phyloP scores from a whole-genome alignment of 2,888 invertebrate genomes.

The Trilocha varians region DNA sequence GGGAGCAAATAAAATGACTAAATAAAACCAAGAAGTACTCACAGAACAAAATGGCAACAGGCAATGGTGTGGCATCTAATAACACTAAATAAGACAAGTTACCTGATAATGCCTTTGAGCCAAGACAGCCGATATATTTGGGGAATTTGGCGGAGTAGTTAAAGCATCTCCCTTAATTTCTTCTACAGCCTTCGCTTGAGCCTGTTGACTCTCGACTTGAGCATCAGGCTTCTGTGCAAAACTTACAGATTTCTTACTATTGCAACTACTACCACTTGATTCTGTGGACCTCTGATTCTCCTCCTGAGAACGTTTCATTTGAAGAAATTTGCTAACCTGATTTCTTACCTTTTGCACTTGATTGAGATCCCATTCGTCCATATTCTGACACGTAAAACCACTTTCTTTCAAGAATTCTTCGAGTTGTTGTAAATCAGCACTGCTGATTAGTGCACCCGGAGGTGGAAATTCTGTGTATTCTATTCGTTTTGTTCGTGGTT shows the following conservation, averaged over 20 bases:
- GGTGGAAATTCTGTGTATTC: constrained; percentile 67
- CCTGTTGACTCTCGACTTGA: constrained; percentile 47
- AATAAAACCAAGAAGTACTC: constrained; percentile 58
- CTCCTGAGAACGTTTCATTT: constrained; percentile 80
- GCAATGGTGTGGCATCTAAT: constrained; percentile 43
- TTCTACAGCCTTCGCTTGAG: constrained; percentile 65
- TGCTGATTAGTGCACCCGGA: constrained; percentile 68
- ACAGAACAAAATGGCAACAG: constrained; percentile 50
- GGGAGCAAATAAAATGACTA: constrained; percentile 22
- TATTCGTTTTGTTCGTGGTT: constrained; percentile 61
- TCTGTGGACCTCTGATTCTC: constrained; percentile 74
- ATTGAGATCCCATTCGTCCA: constrained; percentile 78
- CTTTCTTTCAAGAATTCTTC: constrained; percentile 82
- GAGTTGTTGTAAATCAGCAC: constrained; percentile 77
- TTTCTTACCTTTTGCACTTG: constrained; percentile 80
- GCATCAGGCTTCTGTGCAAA: constrained; percentile 77
- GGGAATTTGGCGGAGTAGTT: constrained; percentile 82
- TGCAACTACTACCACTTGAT: constrained; percentile 72
- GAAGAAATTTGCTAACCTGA: constrained; percentile 80
- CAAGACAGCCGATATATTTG: constrained; percentile 78
- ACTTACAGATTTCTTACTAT: constrained; percentile 83
- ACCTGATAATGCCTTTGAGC: constrained; percentile 75
- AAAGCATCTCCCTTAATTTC: constrained; percentile 60
- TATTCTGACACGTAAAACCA: constrained; percentile 79
- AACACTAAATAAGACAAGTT: constrained; percentile 22